phyloP scores from a whole-genome alignment of 2,797 vertebrate genomes.

The Stomatorhinus walkeri region DNA sequence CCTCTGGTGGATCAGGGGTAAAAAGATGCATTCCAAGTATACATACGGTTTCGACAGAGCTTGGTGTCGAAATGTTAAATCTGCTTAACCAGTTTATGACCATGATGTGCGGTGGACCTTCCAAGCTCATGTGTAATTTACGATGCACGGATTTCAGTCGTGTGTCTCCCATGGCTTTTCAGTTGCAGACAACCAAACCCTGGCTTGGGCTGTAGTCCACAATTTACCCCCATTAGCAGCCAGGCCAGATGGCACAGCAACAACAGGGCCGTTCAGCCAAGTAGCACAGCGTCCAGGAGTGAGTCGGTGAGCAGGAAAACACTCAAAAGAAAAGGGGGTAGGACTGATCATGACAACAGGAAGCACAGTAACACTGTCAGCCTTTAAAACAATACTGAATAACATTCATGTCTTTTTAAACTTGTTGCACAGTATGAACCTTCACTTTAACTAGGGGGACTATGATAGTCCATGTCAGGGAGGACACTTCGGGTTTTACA shows the following conservation, averaged over 20 bases:
- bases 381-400: neutral
- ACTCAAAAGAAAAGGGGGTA: neutral
- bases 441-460: neutral
- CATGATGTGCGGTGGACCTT: neutral
- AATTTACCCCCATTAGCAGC: conserved; percentile 18
- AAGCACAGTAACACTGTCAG: neutral
- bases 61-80: conserved; percentile 6
- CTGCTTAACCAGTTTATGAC: neutral
- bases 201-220: neutral
- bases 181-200: neutral
- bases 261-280: conserved; percentile 4
- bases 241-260: conserved; percentile 12
- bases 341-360: neutral
- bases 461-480: neutral
- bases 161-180: neutral
- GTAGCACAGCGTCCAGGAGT: neutral
- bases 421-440: neutral
- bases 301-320: neutral
- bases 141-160: neutral
- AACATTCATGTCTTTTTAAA: neutral
- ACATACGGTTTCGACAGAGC: neutral
- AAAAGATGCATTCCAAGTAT: neutral
- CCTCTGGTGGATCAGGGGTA: neutral
- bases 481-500: neutral
- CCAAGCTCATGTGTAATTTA: neutral